phyloP scores from a whole-genome alignment of 2,888 invertebrate genomes.

The Tetrapedia diversipes region DNA sequence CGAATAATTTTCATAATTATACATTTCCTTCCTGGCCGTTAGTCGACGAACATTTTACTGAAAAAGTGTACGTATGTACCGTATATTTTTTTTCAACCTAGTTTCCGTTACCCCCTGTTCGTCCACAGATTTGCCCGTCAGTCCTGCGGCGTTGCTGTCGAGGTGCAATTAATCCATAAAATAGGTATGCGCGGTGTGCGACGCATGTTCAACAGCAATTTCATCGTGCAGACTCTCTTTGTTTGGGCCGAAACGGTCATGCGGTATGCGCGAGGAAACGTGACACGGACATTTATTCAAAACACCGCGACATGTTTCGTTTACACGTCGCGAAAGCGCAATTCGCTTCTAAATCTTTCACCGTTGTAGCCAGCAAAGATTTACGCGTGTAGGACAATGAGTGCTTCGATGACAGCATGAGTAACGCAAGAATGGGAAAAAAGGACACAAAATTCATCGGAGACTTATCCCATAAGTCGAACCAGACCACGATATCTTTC shows the following conservation, averaged over 20 bases:
- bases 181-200: conserved; percentile 46
- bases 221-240: conserved; percentile 42
- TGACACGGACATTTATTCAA: conserved; percentile 58
- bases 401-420: conserved; percentile 41
- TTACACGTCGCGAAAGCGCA: conserved; percentile 42
- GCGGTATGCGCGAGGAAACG: conserved; percentile 46
- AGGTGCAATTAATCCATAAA: conserved; percentile 60
- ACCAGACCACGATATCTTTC: background rate
- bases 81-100: conserved; percentile 13
- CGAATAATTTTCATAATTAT: background rate
- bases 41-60: background rate
- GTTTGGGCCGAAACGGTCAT: conserved; percentile 47
- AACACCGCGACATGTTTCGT: conserved; percentile 39
- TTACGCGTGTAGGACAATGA: conserved; percentile 36
- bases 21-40: background rate
- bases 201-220: conserved; percentile 58
- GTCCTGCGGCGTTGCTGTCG: background rate
- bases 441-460: conserved; percentile 10
- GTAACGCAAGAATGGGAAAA: background rate
- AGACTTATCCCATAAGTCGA: conserved; percentile 6
- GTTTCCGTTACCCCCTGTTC: background rate
- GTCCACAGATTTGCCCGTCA: conserved; percentile 20
- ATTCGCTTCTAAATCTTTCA: conserved; percentile 46
- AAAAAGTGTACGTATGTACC: conserved; percentile 8
- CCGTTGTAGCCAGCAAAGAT: conserved; percentile 17